Percentiles rank a stretch among this genome's conserved stretches.
Evolutionary conservation across 1,140 invertebrate genomes (phyloP).

Genomic region (Chrysoperla carnea): DNA sequence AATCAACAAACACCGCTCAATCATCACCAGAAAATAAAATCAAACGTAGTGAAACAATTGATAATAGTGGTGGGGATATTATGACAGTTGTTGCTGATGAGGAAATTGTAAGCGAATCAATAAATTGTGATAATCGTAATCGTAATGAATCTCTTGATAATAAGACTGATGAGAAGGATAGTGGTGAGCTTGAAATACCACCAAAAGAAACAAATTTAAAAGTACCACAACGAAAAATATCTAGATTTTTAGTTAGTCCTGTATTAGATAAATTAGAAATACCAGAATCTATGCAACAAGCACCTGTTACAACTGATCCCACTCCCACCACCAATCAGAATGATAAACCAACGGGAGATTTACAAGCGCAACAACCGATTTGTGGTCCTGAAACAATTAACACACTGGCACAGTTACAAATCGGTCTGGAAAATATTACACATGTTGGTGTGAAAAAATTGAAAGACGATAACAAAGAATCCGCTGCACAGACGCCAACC

Average conservation of each 20-base stretch:
- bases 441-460: conserved; percentile 19
- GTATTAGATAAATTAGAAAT: conserved; percentile 32
- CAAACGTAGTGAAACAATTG: background rate
- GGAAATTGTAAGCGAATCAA: background rate
- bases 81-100: background rate
- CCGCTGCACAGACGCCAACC: background rate
- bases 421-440: conserved; percentile 32
- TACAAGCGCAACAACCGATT: conserved; percentile 6
- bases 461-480: background rate
- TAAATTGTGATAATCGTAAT: background rate
- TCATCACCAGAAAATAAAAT: conserved; percentile 1
- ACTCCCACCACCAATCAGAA: background rate
- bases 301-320: background rate
- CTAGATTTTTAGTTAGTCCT: conserved; percentile 61
- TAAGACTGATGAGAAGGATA: too few relatives aligned
- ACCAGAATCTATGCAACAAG: conserved; percentile 15
- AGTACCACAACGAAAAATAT: conserved; percentile 46
- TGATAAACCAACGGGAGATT: background rate
- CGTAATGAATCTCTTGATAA: background rate
- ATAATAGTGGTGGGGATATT: background rate
- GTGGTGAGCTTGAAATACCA: conserved; percentile 13
- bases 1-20: background rate
- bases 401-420: conserved; percentile 31
- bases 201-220: conserved; percentile 14
- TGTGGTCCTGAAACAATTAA: conserved; percentile 25